Evolutionary conservation across 1,140 invertebrate species (phyloP), one percentile per base, ranked within the genome.

Genomic region (Polyergus mexicanus): DNA sequence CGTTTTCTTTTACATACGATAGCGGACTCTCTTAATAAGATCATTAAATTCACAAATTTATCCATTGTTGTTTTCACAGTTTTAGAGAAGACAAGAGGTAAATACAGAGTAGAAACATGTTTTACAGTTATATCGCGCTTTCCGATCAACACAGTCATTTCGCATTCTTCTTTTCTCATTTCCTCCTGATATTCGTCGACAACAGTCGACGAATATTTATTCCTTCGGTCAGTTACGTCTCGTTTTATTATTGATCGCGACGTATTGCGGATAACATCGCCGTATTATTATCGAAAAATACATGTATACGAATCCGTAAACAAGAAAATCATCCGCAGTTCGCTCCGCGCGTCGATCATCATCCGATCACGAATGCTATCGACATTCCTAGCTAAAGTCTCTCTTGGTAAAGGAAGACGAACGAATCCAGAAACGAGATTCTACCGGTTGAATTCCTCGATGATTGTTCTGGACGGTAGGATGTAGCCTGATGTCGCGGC

Each of bases 371-470:
- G 69, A 54, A 84, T 85, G 54, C 56, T 77, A 80, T 75, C 72
- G 69, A 68, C 66, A 75, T 78, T 83, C 78, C 38, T 83, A 74
- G 68, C 11, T 11, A 51, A 65, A 71, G 83, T 8, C 13, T 35
- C 28, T 22, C 41, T 2, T 56, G 32, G n/a, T 58, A 87, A 87
- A 78, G 66, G 62, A 41, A 65, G 71, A 85, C 62, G 69, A 88
- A 92, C 60, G 86, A 75, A 90, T 88, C 86, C 44, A 85, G 78
- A 81, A 88, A 86, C 85, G 58, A 87, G 75, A 90, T 89, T 91
- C 80, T 80, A 68, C 74, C 83, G 86, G 86, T 88, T 81, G 87
- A 84, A 92, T 92, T 91, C 86, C 90, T 65, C 80, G 84, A 88
- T 91, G 88, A 92, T 91, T 89, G 86, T 90, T 90, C 87, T 80